Base-by-base conservation (phyloP, 1,140 invertebrate genomes). In the Kradibia gibbosae region DNA sequence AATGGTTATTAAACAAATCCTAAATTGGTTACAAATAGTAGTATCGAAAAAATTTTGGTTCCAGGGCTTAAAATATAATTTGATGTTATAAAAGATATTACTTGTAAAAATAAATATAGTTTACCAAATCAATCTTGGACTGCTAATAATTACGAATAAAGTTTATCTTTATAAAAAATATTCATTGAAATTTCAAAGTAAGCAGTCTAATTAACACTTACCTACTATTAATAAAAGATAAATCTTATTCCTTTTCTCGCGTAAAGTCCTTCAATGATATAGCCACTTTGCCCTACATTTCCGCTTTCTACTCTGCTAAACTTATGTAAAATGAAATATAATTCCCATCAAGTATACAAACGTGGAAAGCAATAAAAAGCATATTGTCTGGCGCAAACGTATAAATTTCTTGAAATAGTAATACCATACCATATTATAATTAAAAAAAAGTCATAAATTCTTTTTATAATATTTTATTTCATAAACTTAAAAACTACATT, bases 321-420 rank as follows among this genome's bases (percentile, higher is more conserved):
- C 45, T 17, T 45, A 22, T 78, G 62, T 10, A 67, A 50, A 34
- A 22, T 53, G 57, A 39, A 45, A 28, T 78, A 67, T 42, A 62
- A 67, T 78, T 78, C 45, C 42, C 62, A 67, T 78, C 45, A 48
- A 42, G 13, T 42, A 65, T 65, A 13, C 65, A 77, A 57, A 65
- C 74, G 25, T 15, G 39, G 25, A 62, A 77, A 34, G 65, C 36
- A 77, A 77, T 65, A 48, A 17, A 10, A 65, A 60, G 45, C 13
- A 28, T 62, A 31, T 42, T 45, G 39, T 45, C 55, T 34, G 11
- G 11, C 34, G 45, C 25, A 67, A 20, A 71, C 10, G 22, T 20
- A 65, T 34, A 65, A n/a, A n/a, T n/a, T n/a, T n/a, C n/a, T n/a
- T n/a, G n/a, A n/a, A n/a, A 65, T 36, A 1, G 22, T 34, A 5